Evolutionary conservation across 2,797 vertebrate genomes (phyloP).

Genomic region (Trachurus trachurus): DNA sequence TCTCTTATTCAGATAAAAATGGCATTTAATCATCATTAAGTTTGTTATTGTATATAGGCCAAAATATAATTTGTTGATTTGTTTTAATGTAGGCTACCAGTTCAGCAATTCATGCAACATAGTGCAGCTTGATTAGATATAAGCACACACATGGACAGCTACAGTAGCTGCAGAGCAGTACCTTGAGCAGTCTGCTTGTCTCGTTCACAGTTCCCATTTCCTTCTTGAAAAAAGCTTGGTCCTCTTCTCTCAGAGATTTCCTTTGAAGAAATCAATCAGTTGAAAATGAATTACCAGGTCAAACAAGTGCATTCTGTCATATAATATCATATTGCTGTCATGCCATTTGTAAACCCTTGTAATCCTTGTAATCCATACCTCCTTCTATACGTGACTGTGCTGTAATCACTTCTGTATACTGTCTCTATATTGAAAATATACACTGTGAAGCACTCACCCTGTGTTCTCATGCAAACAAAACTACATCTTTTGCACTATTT

Average conservation of each 20-base stretch:
- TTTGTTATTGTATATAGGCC: too few species aligned
- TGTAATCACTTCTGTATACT: background rate
- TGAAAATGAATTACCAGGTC: too few species aligned
- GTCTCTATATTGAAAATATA: constrained; percentile 6
- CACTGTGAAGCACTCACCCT: background rate
- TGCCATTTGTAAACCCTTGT: background rate
- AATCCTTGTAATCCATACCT: constrained; percentile 1
- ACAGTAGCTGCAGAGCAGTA: background rate
- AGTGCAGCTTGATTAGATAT: background rate
- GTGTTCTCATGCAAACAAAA: background rate
- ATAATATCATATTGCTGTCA: background rate
- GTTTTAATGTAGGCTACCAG: too few species aligned
- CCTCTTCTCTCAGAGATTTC: too few species aligned
- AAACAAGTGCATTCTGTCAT: background rate
- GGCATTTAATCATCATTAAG: too few species aligned
- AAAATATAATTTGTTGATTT: too few species aligned
- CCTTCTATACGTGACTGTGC: background rate
- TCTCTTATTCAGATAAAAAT: background rate
- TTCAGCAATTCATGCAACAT: background rate
- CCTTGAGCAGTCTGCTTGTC: too few species aligned
- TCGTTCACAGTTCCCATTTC: too few species aligned
- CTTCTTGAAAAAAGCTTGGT: too few species aligned
- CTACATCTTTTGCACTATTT: background rate
- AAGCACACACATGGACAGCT: background rate
- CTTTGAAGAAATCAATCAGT: too few species aligned